Conservation (phyloP, 2,797 vertebrate species). For the Trematomus bernacchii region DNA sequence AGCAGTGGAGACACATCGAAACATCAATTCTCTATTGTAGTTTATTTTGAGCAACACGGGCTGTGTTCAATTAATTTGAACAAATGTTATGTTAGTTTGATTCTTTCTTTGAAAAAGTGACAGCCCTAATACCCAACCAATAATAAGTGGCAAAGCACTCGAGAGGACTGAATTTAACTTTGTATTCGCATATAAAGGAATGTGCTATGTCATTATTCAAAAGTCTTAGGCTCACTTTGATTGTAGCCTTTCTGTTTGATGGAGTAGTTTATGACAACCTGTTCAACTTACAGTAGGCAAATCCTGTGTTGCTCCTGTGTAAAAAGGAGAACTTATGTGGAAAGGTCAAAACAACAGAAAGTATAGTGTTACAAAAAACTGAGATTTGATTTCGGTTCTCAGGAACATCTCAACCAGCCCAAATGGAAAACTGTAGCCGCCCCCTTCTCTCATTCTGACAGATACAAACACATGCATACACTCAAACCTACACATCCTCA, state of each 20-base stretch:
- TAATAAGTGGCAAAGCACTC: neutral
- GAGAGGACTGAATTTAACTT: neutral
- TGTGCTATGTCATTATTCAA: neutral
- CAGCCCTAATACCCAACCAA: neutral
- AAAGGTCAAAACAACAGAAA: slow-evolving; percentile 59
- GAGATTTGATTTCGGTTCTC: slow-evolving; percentile 59
- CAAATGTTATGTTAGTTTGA: neutral
- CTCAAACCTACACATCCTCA: slow-evolving; percentile 52
- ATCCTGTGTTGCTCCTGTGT: slow-evolving; percentile 25
- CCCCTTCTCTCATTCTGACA: slow-evolving; percentile 76
- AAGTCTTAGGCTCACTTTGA: slow-evolving; percentile 9
- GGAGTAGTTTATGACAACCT: slow-evolving; percentile 23
- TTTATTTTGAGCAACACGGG: neutral
- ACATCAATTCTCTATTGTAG: neutral
- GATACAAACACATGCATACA: slow-evolving; percentile 54
- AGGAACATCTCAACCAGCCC: slow-evolving; percentile 63
- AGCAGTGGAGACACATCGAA: neutral
- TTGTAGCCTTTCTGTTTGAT: neutral
- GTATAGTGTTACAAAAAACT: slow-evolving; percentile 44
- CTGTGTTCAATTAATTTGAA: neutral
- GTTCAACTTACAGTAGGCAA: slow-evolving; percentile 18
- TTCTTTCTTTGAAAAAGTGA: neutral
- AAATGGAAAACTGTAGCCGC: slow-evolving; percentile 75
- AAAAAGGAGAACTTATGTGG: slow-evolving; percentile 38
- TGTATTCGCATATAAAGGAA: neutral